Evolutionary conservation across 2,888 invertebrate genomes (phyloP).

Genomic region (Drosophila merina): DNA sequence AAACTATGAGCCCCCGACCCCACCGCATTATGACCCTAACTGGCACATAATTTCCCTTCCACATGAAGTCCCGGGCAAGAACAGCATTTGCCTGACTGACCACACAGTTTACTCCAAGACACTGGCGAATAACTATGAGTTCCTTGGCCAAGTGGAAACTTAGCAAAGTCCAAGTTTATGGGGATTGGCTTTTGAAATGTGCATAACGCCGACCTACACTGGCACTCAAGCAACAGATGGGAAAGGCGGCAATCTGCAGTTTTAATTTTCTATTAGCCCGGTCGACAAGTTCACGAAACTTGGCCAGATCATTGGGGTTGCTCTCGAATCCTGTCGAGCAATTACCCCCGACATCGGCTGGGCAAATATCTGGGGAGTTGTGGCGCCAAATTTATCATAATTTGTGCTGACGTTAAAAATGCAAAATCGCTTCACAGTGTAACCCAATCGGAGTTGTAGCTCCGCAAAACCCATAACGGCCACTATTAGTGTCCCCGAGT

Average conservation of each 20-base stretch:
- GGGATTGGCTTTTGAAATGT: constrained; percentile 69
- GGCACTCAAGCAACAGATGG: constrained; percentile 57
- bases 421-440: constrained; percentile 63
- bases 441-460: constrained; percentile 52
- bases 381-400: constrained; percentile 72
- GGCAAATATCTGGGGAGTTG: not conserved
- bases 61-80: constrained; percentile 63
- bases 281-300: constrained; percentile 13
- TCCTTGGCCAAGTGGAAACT: constrained; percentile 50
- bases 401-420: constrained; percentile 69
- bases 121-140: constrained; percentile 50
- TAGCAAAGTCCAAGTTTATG: constrained; percentile 60
- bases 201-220: constrained; percentile 58
- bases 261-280: constrained; percentile 74
- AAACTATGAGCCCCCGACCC: not conserved
- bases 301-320: not conserved
- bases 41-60: constrained; percentile 66
- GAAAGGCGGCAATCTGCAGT: constrained; percentile 22
- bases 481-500: constrained; percentile 61
- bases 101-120: constrained; percentile 57
- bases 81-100: constrained; percentile 72
- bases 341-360: constrained; percentile 5
- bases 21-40: constrained; percentile 23
- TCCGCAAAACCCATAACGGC: constrained; percentile 35
- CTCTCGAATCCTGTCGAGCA: constrained; percentile 16